Conservation (phyloP, 2,797 vertebrate species). For the Coregonus sp. region DNA sequence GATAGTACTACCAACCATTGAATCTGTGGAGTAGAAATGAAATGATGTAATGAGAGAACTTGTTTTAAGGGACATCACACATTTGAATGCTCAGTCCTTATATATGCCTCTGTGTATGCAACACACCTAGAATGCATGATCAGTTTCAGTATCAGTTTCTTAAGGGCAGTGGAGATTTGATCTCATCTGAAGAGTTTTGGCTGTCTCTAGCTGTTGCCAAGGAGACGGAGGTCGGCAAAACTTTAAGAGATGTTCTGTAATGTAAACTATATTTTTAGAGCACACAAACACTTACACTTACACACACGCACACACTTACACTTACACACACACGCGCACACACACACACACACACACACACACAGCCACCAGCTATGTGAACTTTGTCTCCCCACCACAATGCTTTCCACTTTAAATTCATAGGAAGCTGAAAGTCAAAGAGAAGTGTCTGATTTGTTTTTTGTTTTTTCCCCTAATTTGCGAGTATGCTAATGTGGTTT, state of each 20-base stretch:
- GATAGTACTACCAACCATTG: too few relatives aligned
- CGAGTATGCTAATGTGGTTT: slow-evolving; percentile 47
- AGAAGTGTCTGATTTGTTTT: slow-evolving; percentile 56
- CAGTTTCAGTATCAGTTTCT: background rate
- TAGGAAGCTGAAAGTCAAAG: slow-evolving; percentile 36
- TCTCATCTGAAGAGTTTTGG: slow-evolving; percentile 17
- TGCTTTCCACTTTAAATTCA: slow-evolving; percentile 26
- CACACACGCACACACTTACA: background rate
- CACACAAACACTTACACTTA: background rate
- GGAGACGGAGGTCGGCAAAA: slow-evolving; percentile 10
- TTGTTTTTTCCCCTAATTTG: slow-evolving; percentile 39
- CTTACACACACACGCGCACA: too few relatives aligned
- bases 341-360: background rate
- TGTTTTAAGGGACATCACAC: background rate
- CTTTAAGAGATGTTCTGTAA: slow-evolving; percentile 16
- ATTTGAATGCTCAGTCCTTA: background rate
- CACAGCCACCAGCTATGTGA: too few relatives aligned
- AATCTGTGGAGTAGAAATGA: too few relatives aligned
- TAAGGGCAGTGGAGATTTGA: slow-evolving; percentile 2
- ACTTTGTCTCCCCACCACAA: background rate
- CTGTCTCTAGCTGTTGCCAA: slow-evolving; percentile 21
- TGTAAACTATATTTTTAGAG: background rate
- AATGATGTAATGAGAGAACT: background rate
- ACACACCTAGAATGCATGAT: background rate
- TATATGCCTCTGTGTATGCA: background rate